These are phyloP conservation scores for Drosophila mercatorum DNA, from an alignment of 2,888 invertebrate genomes.

Conservation along the genomic window DNA sequence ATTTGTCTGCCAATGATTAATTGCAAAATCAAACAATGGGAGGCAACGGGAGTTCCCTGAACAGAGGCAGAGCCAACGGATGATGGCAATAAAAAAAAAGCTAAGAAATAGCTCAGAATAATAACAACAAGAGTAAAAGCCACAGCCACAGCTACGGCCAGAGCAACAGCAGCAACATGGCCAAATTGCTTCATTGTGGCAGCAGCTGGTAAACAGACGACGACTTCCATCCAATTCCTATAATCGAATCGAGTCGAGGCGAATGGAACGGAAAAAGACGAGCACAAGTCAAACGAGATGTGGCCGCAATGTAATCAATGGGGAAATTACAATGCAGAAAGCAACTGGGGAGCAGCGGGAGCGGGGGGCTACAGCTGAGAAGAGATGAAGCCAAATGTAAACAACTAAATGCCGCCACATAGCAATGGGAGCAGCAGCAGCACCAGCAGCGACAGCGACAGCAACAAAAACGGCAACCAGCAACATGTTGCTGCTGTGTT, in stretches of 20 bases:
- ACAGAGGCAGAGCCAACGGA: slow-evolving; percentile 4
- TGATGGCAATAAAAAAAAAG: slow-evolving; percentile 25
- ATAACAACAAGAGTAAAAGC: slow-evolving; percentile 35
- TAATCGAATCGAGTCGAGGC: slow-evolving; percentile 28
- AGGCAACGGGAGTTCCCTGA: slow-evolving; percentile 7
- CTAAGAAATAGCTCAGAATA: slow-evolving; percentile 31
- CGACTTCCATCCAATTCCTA: slow-evolving; percentile 50
- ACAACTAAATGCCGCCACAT: slow-evolving; percentile 35
- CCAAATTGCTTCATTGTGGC: slow-evolving; percentile 64
- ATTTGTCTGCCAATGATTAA: slow-evolving; percentile 30
- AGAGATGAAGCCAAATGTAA: slow-evolving; percentile 46
- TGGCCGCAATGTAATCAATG: slow-evolving; percentile 52
- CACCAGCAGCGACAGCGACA: slow-evolving; percentile 8
- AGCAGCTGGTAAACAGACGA: slow-evolving; percentile 54
- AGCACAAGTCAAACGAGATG: slow-evolving; percentile 49
- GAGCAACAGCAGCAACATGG: slow-evolving; percentile 24
- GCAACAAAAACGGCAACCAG: slow-evolving; percentile 20
- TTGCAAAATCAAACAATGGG: slow-evolving; percentile 25
- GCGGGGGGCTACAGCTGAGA: background rate
- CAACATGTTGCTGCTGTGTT: slow-evolving; percentile 57
- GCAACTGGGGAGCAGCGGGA: background rate
- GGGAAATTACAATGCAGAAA: slow-evolving; percentile 49
- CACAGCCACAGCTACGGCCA: background rate
- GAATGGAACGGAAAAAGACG: slow-evolving; percentile 35
- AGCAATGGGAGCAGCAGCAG: slow-evolving; percentile 31